Base-by-base conservation (phyloP, 2,797 vertebrate species). In the Setipinna tenuifilis region DNA sequence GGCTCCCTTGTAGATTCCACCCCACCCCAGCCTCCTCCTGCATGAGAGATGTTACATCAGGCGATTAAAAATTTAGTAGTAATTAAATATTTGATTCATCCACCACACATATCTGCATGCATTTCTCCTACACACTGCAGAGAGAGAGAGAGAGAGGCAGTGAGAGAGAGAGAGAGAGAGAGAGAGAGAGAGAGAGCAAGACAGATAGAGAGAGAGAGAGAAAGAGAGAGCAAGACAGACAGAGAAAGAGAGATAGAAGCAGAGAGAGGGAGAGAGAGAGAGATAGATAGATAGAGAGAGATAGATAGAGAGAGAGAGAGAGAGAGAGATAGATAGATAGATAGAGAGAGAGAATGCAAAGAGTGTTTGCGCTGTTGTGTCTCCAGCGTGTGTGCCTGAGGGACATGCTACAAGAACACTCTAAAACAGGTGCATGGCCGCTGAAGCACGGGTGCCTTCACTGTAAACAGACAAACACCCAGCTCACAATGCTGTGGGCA, bases 61-160 rank as follows among this genome's bases (percentile, higher is more conserved):
- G 81, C 81, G 44, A 83, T 96, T 92, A 95, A 95, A 96, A 93
- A 95, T 95, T 95, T 81, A 95, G 84, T 85, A 85, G 78, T 68
- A 81, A 89, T 93, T 95, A 87, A 94, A 95, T 95, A 94, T 95
- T 95, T 95, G 85, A 96, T 93, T 83, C 87, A 86, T 88, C 86
- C 83, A 25, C 71, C 71, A 78, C 71, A 90, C 91, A 91, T 92
- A 92, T 92, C 90, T 93, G 90, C 88, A 87, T 91, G 92, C 91
- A 92, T 93, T 91, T 83, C 82, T 57, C 80, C 88, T 87, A 82
- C 78, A 16, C 16, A 78, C 2, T 19, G 9, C 7, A 54, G 7
- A 54, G 7, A 54, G 7, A 54, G 50, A 54, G 50, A 54, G 50
- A 54, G 14, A 54, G 50, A 54, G 14, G 9, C 1, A 54, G 14